A percentile compares a stretch with the other conserved stretches of the same genome.
Evolutionary conservation across 2,888 invertebrate genomes (phyloP).

Genomic region (Gerosis bhagava): DNA sequence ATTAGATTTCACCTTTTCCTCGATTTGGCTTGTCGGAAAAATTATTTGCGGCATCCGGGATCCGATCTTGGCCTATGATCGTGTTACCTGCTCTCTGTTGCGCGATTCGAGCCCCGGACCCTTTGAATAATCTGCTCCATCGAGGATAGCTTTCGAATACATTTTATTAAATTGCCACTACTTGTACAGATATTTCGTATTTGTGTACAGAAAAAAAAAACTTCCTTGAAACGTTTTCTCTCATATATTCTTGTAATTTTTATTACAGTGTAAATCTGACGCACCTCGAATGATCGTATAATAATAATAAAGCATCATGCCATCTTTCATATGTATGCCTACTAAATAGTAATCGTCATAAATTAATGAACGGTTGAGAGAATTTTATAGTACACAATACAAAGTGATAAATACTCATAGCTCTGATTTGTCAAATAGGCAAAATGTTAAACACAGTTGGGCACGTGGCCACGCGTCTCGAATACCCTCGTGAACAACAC

Average conservation of each 20-base stretch:
- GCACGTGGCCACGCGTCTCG: slow-evolving; percentile 60
- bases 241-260: too few species aligned
- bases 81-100: slow-evolving; percentile 47
- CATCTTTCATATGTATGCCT: too few species aligned
- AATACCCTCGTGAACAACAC: slow-evolving; percentile 47
- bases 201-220: too few species aligned
- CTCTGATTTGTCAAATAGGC: slow-evolving; percentile 33
- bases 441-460: slow-evolving; percentile 42
- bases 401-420: slow-evolving; percentile 23
- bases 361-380: slow-evolving; percentile 1
- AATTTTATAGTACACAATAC: slow-evolving; percentile 10
- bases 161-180: slow-evolving; percentile 20
- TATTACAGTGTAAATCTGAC: too few species aligned
- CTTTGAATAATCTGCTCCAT: slow-evolving; percentile 40
- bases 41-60: slow-evolving; percentile 60
- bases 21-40: slow-evolving; percentile 55
- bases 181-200: slow-evolving; percentile 3
- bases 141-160: slow-evolving; percentile 27
- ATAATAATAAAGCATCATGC: too few species aligned
- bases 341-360: too few species aligned
- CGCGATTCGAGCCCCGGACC: slow-evolving; percentile 40
- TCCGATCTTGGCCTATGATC: slow-evolving; percentile 51
- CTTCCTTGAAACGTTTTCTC: too few species aligned
- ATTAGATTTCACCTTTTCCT: slow-evolving; percentile 72
- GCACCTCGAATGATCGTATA: too few species aligned